Conservation (phyloP, 2,888 invertebrate species). For the Drosophila differens region DNA sequence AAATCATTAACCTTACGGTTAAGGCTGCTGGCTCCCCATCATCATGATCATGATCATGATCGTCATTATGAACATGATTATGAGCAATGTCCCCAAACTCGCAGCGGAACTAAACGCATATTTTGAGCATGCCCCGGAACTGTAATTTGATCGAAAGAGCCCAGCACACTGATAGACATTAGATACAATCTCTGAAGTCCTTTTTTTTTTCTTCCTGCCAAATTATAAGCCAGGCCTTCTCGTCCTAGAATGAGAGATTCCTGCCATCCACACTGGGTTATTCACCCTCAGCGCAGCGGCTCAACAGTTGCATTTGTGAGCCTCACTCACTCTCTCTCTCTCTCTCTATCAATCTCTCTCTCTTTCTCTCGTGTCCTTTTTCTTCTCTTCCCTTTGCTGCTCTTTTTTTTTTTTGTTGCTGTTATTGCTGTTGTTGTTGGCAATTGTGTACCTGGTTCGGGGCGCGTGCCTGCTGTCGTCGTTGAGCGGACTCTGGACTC, state of each 20-base stretch:
- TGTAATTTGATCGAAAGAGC: conserved; percentile 81
- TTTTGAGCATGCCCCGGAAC: conserved; percentile 78
- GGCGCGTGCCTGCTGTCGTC: conserved; percentile 84
- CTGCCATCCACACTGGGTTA: conserved; percentile 50
- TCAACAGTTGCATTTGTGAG: conserved; percentile 70
- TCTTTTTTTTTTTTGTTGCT: conserved; percentile 35
- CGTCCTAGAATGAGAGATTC: conserved; percentile 69
- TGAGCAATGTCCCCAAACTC: conserved; percentile 20
- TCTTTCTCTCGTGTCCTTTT: conserved; percentile 50
- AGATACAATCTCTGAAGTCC: conserved; percentile 66
- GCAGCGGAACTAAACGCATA: conserved; percentile 75
- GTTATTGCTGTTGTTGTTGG: conserved; percentile 30
- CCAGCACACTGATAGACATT: conserved; percentile 60
- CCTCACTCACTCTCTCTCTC: conserved; percentile 25
- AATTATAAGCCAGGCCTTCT: conserved; percentile 60
- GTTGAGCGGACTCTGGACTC: conserved; percentile 40
- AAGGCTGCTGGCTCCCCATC: conserved; percentile 36
- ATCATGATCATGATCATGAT: conserved; percentile 16
- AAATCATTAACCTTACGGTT: conserved; percentile 69
- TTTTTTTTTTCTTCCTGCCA: conserved; percentile 65
- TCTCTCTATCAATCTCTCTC: conserved; percentile 7
- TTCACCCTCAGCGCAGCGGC: conserved; percentile 58
- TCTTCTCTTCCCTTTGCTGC: conserved; percentile 27
- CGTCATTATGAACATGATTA: conserved; percentile 13
- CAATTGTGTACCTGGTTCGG: conserved; percentile 68